Percentiles rank a stretch among this genome's conserved stretches.
phyloP scores from a whole-genome alignment of 2,888 invertebrate species.

The Coelopa pilipes region DNA sequence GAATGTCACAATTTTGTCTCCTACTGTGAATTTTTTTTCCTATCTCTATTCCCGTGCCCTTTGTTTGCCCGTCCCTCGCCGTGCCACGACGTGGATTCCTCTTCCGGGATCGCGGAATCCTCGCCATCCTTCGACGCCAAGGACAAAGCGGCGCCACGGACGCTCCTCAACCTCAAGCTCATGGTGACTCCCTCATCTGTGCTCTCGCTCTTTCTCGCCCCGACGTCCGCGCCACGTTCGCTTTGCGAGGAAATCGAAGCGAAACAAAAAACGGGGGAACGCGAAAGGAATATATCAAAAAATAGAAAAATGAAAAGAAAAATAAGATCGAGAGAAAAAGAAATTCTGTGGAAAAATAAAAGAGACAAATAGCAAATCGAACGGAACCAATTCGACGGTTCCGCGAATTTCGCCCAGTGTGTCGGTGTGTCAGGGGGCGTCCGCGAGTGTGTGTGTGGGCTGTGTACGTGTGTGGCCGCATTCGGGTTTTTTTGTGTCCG shows the following conservation, averaged over 20 bases:
- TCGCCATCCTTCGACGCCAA: not conserved
- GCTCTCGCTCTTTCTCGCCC: not conserved
- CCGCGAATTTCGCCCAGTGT: not conserved
- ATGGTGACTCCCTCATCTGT: too few relatives aligned
- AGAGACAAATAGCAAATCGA: too few relatives aligned
- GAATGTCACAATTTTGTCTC: conserved; percentile 21
- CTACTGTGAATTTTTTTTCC: too few relatives aligned
- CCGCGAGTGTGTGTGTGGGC: not conserved
- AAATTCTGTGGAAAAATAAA: too few relatives aligned
- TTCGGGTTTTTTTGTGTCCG: not conserved
- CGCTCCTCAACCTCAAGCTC: too few relatives aligned
- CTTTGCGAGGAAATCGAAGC: not conserved
- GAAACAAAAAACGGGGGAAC: not conserved
- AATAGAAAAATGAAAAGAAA: too few relatives aligned
- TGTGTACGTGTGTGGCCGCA: not conserved
- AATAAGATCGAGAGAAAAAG: too few relatives aligned
- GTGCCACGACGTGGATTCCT: too few relatives aligned
- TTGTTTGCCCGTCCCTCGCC: too few relatives aligned
- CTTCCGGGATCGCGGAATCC: not conserved
- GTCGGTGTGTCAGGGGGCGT: not conserved
- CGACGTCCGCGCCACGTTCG: conserved; percentile 14
- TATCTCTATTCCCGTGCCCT: too few relatives aligned
- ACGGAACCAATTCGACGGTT: not conserved
- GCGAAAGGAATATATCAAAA: too few relatives aligned
- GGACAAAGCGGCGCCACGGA: too few relatives aligned